Base-by-base conservation (phyloP, 2,113 vertebrate species). In the Cyprichromis sp. region DNA sequence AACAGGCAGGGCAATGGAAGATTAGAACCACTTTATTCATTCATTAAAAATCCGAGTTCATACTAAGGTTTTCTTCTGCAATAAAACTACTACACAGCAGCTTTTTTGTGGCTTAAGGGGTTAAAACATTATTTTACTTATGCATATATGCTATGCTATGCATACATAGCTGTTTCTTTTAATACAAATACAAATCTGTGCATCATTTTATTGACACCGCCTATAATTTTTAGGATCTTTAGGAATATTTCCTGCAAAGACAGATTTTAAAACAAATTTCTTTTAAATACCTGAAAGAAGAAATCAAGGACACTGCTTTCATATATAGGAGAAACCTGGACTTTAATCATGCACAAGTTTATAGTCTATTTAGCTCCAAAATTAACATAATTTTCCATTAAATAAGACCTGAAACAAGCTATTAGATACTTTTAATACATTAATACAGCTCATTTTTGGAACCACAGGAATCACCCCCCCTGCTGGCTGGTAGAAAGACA, bases 21-120 rank as follows among this genome's bases (percentile, higher is more conserved):
- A 73, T 50, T 68, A 85, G n/a, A 87, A 52, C 36, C 31, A 47
- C 55, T 89, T 87, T 13, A 86, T 83, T 59, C 40, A 92, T 88
- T 84, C 19, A 90, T 71, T 26, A 36, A 66, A 71, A 61, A 73
- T 5, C 12, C 2, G 14, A 83, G 80, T 38, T 52, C 11, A 42
- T 24, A n/a, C 31, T 24, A 19, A 79, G 50, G 61, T 80, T 66
- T 83, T 26, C 5, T 21, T 53, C 4, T 31, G 4, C 21, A 36
- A 7, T 38, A 24, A 45, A 83, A 7, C n/a, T 2, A 10, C 34
- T n/a, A 4, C 36, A 3, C 31, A 45, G 14, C 14, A 45, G 13
- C 9, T 47, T 78, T 52, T 34, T n/a, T 31, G 47, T 1, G 34
- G 19, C 0, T 53, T 79, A 19, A 54, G 0, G 1, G 3, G 3